phyloP scores from a whole-genome alignment of 2,113 vertebrate species.

The Sceloporus tristichus region DNA sequence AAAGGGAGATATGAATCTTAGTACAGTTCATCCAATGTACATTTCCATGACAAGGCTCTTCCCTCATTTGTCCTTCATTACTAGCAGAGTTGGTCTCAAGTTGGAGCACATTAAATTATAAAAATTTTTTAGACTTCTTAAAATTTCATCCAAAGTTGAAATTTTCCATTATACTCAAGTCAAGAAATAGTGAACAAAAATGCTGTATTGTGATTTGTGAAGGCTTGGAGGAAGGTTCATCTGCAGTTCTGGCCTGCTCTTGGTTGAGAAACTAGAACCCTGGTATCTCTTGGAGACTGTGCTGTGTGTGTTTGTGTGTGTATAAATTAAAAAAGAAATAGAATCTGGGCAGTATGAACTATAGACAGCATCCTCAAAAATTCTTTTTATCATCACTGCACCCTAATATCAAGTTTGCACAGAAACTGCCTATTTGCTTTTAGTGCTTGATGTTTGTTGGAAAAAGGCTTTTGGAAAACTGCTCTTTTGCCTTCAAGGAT shows the following conservation, averaged over 20 bases:
- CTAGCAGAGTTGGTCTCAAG: background rate
- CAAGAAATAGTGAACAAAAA: background rate
- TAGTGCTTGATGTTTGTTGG: conserved; percentile 48
- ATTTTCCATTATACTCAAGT: background rate
- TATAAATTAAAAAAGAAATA: too few species aligned
- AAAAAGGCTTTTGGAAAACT: conserved; percentile 67
- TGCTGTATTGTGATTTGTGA: background rate
- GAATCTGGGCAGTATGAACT: background rate
- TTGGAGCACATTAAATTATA: background rate
- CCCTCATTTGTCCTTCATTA: background rate
- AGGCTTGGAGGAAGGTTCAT: background rate
- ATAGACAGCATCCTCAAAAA: background rate
- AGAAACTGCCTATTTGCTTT: background rate
- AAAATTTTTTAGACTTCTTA: background rate
- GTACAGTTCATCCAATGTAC: fast-evolving
- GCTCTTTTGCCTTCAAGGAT: conserved; percentile 14
- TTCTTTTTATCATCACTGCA: background rate
- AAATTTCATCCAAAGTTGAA: background rate
- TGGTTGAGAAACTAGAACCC: background rate
- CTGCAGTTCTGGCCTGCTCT: background rate
- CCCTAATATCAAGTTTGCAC: background rate
- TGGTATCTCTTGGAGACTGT: too few species aligned
- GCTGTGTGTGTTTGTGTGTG: too few species aligned
- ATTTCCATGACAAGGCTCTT: too few species aligned
- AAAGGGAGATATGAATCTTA: background rate